phyloP scores from a whole-genome alignment of 2,113 vertebrate genomes.

The Hippopotamus amphibius region DNA sequence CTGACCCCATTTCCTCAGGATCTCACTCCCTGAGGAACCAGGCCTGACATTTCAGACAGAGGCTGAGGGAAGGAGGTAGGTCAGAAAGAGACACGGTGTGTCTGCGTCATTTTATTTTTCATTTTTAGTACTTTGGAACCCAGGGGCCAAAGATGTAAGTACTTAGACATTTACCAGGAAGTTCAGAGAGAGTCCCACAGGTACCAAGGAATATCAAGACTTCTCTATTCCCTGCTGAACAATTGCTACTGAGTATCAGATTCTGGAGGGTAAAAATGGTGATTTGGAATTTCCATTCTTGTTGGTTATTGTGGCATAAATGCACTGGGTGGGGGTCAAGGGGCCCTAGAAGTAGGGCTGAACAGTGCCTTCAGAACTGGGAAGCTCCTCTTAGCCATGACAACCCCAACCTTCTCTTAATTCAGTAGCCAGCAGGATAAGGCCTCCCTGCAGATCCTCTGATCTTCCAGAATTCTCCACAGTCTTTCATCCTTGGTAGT shows the following conservation, averaged over 20 bases:
- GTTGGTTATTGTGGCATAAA: background rate
- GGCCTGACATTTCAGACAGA: constrained; percentile 81
- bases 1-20: constrained; percentile 83
- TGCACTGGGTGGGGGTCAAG: background rate
- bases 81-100: constrained; percentile 56
- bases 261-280: background rate
- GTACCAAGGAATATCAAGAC: background rate
- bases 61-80: constrained; percentile 78
- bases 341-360: background rate
- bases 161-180: constrained; percentile 40
- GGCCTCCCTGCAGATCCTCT: background rate
- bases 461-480: background rate
- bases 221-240: background rate
- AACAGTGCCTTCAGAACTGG: background rate
- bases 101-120: constrained; percentile 71
- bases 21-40: constrained; percentile 76
- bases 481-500: constrained; percentile 34
- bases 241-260: background rate
- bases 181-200: background rate
- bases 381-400: background rate
- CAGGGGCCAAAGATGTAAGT: constrained; percentile 36
- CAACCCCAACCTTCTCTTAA: background rate
- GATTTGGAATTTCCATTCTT: constrained; percentile 6
- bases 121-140: constrained; percentile 60
- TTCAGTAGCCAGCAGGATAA: background rate